phyloP scores from a whole-genome alignment of 2,797 vertebrate genomes.

The Oophaga sylvatica region DNA sequence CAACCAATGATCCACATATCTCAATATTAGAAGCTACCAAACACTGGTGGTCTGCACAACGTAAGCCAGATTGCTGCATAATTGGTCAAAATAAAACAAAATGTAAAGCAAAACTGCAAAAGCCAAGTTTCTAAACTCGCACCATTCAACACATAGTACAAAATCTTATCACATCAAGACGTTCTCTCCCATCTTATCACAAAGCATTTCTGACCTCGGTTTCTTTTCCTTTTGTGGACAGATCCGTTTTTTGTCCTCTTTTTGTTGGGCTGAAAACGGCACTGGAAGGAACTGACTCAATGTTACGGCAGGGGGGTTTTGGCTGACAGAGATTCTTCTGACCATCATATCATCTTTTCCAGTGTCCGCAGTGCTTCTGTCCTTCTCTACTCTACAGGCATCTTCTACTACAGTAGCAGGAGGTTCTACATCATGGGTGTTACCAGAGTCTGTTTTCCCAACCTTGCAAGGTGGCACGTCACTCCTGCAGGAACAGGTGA shows the following conservation, averaged over 20 bases:
- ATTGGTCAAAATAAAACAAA: neutral
- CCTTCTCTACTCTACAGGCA: slow-evolving; percentile 57
- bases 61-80: neutral
- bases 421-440: slow-evolving; percentile 63
- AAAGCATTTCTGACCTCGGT: slow-evolving; percentile 68
- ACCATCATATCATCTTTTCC: slow-evolving; percentile 72
- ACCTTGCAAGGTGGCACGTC: slow-evolving; percentile 13
- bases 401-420: slow-evolving; percentile 60
- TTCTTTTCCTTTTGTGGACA: slow-evolving; percentile 59
- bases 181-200: neutral
- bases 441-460: slow-evolving; percentile 63
- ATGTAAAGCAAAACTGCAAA: neutral
- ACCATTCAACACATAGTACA: neutral
- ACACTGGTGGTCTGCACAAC: neutral
- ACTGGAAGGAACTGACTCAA: slow-evolving; percentile 68
- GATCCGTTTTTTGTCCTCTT: slow-evolving; percentile 62
- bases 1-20: no score
- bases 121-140: neutral
- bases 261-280: slow-evolving; percentile 70
- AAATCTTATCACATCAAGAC: neutral
- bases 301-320: slow-evolving; percentile 30
- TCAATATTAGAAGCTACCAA: no score
- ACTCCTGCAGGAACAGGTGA: slow-evolving; percentile 63
- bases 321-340: slow-evolving; percentile 66
- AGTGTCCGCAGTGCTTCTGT: slow-evolving; percentile 65